These are phyloP conservation scores for Rugalucina vietnamica DNA, from an alignment of 2,888 invertebrate species.

Conservation along the genomic window DNA sequence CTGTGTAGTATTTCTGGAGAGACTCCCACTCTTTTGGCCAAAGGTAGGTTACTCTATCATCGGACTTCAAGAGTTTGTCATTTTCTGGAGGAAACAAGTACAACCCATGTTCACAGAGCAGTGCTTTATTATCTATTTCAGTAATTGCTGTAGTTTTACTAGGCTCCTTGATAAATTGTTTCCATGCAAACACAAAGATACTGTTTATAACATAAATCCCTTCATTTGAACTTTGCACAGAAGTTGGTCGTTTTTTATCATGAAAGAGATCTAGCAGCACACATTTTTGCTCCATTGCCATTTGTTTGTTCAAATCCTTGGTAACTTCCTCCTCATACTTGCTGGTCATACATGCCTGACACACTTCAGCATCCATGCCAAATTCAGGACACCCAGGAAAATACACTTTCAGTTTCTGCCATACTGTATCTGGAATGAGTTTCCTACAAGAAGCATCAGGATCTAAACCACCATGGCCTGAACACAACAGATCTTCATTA, in stretches of 20 bases:
- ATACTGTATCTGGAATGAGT: conserved; percentile 85
- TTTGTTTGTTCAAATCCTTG: conserved; percentile 63
- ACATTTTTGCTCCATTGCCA: conserved; percentile 82
- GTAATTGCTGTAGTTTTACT: conserved; percentile 67
- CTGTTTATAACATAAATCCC: conserved; percentile 75
- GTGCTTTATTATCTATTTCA: conserved; percentile 70
- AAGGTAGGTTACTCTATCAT: conserved; percentile 63
- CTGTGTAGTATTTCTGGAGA: conserved; percentile 65
- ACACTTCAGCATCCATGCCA: conserved; percentile 64
- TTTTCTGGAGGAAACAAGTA: conserved; percentile 76
- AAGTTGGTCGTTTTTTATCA: conserved; percentile 81
- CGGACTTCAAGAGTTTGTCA: conserved; percentile 47
- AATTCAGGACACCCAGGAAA: conserved; percentile 83
- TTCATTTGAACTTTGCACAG: conserved; percentile 56
- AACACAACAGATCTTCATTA: conserved; percentile 86
- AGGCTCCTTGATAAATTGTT: conserved; percentile 83
- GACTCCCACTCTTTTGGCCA: conserved; percentile 77
- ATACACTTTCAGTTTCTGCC: conserved; percentile 85
- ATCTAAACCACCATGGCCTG: conserved; percentile 84
- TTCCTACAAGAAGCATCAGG: conserved; percentile 83
- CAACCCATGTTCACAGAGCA: conserved; percentile 80
- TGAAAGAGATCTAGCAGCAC: conserved; percentile 82
- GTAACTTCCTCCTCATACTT: conserved; percentile 62
- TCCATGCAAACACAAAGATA: conserved; percentile 84
- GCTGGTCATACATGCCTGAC: conserved; percentile 76